A percentile compares a stretch with the other conserved stretches of the same genome.
phyloP scores from a whole-genome alignment of 2,888 invertebrate genomes.

The Operophtera brumata region DNA sequence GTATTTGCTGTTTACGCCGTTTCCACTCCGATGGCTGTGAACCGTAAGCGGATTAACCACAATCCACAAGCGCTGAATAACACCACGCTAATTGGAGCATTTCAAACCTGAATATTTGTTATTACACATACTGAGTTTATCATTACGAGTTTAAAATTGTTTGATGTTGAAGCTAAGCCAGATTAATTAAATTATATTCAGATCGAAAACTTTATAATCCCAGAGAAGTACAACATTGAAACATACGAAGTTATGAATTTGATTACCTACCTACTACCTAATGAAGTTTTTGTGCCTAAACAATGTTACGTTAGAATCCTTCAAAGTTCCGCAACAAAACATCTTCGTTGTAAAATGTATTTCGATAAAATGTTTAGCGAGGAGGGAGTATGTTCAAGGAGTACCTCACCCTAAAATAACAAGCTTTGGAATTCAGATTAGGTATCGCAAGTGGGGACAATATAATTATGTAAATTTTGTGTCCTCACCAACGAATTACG shows the following conservation, averaged over 20 bases:
- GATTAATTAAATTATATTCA: neutral
- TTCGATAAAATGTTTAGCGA: neutral
- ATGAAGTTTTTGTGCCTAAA: neutral
- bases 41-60: slow-evolving; percentile 1
- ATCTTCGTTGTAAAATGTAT: neutral
- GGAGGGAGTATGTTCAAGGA: neutral
- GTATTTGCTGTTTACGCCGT: neutral
- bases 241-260: neutral
- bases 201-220: neutral
- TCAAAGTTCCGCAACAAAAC: neutral
- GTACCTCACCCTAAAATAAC: neutral
- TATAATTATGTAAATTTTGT: too few species aligned
- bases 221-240: neutral
- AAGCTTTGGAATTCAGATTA: too few species aligned
- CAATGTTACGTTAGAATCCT: neutral
- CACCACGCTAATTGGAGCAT: slow-evolving; percentile 12
- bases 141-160: neutral
- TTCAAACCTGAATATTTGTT: slow-evolving; percentile 18
- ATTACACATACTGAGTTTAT: neutral
- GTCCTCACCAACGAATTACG: too few species aligned
- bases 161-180: neutral
- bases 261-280: slow-evolving; percentile 1
- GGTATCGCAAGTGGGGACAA: too few species aligned
- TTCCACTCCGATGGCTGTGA: slow-evolving; percentile 2
- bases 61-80: slow-evolving; percentile 6